Evolutionary conservation across 1,140 invertebrate genomes (phyloP), one percentile per base, ranked within the genome.

Genomic region (Heterodera schachtii): DNA sequence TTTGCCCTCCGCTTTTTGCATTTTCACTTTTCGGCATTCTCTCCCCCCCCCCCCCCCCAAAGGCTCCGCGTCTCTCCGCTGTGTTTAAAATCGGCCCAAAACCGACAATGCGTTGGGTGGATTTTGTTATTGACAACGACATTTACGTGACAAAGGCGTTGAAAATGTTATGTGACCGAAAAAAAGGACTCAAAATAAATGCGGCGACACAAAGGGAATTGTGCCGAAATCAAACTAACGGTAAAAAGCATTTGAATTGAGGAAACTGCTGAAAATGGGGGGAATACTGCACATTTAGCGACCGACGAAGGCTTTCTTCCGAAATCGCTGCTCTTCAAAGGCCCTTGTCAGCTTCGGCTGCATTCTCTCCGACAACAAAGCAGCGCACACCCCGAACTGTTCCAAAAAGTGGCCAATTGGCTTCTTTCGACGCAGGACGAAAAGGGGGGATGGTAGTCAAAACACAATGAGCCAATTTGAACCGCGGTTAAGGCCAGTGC

Each of bases 331-430:
- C 41, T 44, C 57, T 76, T 76, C 44, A 64, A 41, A 19, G 75
- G 75, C 57, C 75, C 75, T 3, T 76, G 57, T 41, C 47, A n/a
- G 66, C 46, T 76, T 9, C 41, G 66, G 66, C 8, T 60, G 8
- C 41, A 57, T 1, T 52, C 75, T 7, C 13, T 76, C 66, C 49
- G 49, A 44, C 75, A 76, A 21, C 57, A 76, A 19, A 76, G 44
- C 66, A 64, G 43, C 57, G 75, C 75, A 8, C 75, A 76, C 44
- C 19, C 57, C 43, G 75, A 76, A 76, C 52, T 76, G 75, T 76
- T 60, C 66, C 43, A 64, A 31, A n/a, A 66, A n/a, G 75, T 76
- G 43, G 75, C 47, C 19, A 13, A 57, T 43, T 76, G 75, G 75
- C 16, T 76, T 41, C 44, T 76, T 43, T 64, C 57, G n/a, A 76